These are phyloP conservation scores for Margaritifera margaritifera DNA, from an alignment of 2,888 invertebrate genomes.

Conservation along the genomic window DNA sequence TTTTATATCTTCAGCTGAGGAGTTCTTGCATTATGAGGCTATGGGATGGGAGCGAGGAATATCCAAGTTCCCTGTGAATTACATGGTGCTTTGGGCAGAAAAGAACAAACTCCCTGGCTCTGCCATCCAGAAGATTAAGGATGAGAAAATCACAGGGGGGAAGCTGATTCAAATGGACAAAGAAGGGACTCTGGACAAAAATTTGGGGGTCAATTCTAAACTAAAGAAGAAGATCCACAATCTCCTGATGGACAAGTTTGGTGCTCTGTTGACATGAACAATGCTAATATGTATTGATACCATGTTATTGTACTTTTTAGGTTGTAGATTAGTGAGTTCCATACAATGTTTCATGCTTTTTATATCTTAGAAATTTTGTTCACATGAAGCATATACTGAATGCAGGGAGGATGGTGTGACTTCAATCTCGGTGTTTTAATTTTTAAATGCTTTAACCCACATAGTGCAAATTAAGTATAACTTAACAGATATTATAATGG, in stretches of 20 bases:
- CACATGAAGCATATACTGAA: too few relatives aligned
- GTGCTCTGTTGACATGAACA: background rate
- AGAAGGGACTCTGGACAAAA: constrained; percentile 8
- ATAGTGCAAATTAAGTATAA: too few relatives aligned
- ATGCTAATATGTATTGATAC: too few relatives aligned
- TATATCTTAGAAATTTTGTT: too few relatives aligned
- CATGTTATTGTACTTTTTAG: too few relatives aligned
- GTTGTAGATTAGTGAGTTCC: too few relatives aligned
- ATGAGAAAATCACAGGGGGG: constrained; percentile 28
- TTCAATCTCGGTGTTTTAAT: too few relatives aligned
- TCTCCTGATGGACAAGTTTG: constrained; percentile 17
- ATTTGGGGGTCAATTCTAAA: constrained; percentile 20
- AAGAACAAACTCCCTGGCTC: constrained; percentile 28
- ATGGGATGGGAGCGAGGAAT: constrained; percentile 35
- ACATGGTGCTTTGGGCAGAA: constrained; percentile 40
- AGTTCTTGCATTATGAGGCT: constrained; percentile 35
- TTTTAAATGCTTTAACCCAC: too few relatives aligned
- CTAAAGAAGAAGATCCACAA: constrained; percentile 19
- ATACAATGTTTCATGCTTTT: too few relatives aligned
- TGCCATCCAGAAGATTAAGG: constrained; percentile 24
- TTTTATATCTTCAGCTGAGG: constrained; percentile 11
- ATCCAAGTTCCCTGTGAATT: constrained; percentile 26
- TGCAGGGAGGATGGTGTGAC: too few relatives aligned
- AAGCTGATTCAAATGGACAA: constrained; percentile 21
- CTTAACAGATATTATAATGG: too few relatives aligned